Percentiles rank a stretch among this genome's conserved stretches.
phyloP scores from a whole-genome alignment of 2,797 vertebrate species.

The Hafferia zeledoni region DNA sequence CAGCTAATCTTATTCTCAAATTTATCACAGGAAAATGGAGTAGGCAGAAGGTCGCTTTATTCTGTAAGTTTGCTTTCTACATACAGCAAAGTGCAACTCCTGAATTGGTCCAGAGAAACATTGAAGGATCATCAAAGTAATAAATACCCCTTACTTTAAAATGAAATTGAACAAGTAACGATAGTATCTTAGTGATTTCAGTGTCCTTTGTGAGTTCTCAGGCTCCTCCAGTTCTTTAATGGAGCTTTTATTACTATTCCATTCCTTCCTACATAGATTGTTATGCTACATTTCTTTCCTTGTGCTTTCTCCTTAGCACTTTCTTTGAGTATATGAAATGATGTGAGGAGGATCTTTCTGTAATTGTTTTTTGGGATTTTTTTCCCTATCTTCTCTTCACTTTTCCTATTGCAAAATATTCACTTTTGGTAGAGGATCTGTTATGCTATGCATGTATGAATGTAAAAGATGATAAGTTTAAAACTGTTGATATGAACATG shows the following conservation, averaged over 20 bases:
- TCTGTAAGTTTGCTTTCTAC: background rate
- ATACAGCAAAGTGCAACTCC: background rate
- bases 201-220: background rate
- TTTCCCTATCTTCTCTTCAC: background rate
- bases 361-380: background rate
- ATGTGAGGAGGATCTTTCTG: background rate
- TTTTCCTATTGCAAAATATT: background rate
- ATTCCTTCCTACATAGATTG: background rate
- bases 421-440: background rate
- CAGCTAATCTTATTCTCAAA: background rate
- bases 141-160: background rate
- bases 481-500: background rate
- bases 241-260: background rate
- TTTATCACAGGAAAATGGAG: background rate
- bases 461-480: background rate
- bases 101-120: background rate
- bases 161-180: background rate
- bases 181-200: background rate
- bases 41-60: background rate
- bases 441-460: background rate
- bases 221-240: background rate
- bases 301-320: background rate
- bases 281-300: slow-evolving; percentile 2
- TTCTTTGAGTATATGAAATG: background rate
- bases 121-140: background rate